Conservation (phyloP, 2,113 vertebrate species). For the Rhegmatorhina hoffmannsi region DNA sequence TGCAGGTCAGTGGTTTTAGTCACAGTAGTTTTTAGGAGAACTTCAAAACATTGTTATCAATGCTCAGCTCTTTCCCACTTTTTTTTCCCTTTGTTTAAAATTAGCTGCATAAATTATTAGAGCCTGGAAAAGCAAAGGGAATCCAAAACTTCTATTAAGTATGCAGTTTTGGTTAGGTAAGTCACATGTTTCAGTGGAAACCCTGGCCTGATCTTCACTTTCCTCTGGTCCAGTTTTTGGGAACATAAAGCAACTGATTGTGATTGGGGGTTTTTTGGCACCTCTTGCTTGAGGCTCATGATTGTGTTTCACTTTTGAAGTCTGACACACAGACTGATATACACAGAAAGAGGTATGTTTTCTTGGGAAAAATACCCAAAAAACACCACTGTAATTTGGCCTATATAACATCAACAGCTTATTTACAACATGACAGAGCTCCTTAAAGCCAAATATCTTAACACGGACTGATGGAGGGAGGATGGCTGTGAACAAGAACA, state of each 20-base stretch:
- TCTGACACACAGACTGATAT: neutral
- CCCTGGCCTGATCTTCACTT: neutral
- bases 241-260: neutral
- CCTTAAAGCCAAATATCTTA: neutral
- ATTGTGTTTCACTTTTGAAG: neutral
- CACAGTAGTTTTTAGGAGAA: neutral
- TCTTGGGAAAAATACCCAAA: neutral
- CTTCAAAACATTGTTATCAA: neutral
- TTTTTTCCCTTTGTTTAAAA: neutral
- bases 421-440: neutral
- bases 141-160: neutral
- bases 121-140: neutral
- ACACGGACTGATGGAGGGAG: neutral
- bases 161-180: neutral
- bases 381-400: neutral
- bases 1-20: neutral
- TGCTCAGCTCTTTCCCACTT: neutral
- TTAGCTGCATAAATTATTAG: neutral
- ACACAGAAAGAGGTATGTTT: neutral
- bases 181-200: neutral
- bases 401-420: neutral
- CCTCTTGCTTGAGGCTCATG: neutral
- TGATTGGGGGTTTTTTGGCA: neutral
- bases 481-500: neutral
- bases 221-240: neutral